phyloP scores from a whole-genome alignment of 2,888 invertebrate genomes.

The Antitype chi region DNA sequence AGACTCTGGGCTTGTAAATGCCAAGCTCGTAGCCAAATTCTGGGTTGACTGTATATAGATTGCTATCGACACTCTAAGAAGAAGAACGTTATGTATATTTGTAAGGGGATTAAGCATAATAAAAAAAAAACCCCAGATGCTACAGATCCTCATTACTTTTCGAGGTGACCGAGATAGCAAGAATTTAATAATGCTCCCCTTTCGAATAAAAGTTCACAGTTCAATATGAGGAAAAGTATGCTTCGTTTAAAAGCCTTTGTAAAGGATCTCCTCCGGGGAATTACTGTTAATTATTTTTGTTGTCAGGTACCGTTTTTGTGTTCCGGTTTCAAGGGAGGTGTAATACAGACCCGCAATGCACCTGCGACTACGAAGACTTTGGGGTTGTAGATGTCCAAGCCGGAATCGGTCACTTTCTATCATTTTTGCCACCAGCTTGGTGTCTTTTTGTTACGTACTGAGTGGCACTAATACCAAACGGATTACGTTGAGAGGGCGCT shows the following conservation, averaged over 20 bases:
- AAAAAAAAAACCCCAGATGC: not conserved
- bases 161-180: conserved; percentile 2
- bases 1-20: too few species aligned
- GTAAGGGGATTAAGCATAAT: not conserved
- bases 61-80: too few species aligned
- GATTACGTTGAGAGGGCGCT: not conserved
- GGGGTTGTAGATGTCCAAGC: not conserved
- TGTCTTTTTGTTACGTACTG: too few species aligned
- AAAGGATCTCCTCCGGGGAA: too few species aligned
- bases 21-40: too few species aligned
- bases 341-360: not conserved
- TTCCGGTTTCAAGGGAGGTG: not conserved
- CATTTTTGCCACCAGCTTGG: not conserved
- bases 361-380: not conserved
- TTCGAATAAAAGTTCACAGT: not conserved
- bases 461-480: too few species aligned
- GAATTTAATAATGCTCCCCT: not conserved
- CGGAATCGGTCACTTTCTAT: too few species aligned
- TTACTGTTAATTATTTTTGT: not conserved
- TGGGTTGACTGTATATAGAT: too few species aligned
- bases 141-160: not conserved
- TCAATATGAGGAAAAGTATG: conserved; percentile 22
- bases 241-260: too few species aligned
- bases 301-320: not conserved
- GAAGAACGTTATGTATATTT: not conserved